These are phyloP conservation scores for Ferrisia virgata DNA, from an alignment of 2,888 invertebrate species.

Conservation along the genomic window DNA sequence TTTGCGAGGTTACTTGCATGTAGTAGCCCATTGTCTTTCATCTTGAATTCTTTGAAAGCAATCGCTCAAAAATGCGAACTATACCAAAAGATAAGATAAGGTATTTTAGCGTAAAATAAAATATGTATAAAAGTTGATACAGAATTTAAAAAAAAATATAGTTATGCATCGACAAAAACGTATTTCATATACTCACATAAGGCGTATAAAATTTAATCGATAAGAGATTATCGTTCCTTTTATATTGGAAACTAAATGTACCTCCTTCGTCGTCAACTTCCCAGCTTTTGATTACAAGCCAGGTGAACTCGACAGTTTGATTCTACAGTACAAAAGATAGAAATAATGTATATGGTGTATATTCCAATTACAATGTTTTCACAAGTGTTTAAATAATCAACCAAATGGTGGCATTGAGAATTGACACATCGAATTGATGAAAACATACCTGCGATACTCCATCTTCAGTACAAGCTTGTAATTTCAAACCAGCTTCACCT, in stretches of 20 bases:
- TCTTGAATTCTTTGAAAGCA: conserved; percentile 95
- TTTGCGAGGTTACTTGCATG: conserved; percentile 42
- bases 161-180: neutral
- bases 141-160: neutral
- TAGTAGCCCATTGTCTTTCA: conserved; percentile 58
- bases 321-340: conserved; percentile 54
- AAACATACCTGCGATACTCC: conserved; percentile 65
- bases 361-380: neutral
- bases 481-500: conserved; percentile 64
- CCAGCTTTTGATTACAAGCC: conserved; percentile 81
- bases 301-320: conserved; percentile 77
- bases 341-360: neutral
- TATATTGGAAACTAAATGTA: conserved; percentile 85
- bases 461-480: conserved; percentile 81
- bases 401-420: conserved; percentile 15
- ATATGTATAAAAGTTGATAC: neutral
- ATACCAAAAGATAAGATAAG: conserved; percentile 50
- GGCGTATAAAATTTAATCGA: conserved; percentile 85
- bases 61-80: conserved; percentile 87
- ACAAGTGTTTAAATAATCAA: neutral
- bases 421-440: neutral
- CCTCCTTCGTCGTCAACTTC: conserved; percentile 89
- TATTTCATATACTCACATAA: conserved; percentile 67
- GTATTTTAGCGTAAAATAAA: conserved; percentile 39
- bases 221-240: conserved; percentile 72